phyloP scores from a whole-genome alignment of 2,113 vertebrate species.

The Ophiodon elongatus region DNA sequence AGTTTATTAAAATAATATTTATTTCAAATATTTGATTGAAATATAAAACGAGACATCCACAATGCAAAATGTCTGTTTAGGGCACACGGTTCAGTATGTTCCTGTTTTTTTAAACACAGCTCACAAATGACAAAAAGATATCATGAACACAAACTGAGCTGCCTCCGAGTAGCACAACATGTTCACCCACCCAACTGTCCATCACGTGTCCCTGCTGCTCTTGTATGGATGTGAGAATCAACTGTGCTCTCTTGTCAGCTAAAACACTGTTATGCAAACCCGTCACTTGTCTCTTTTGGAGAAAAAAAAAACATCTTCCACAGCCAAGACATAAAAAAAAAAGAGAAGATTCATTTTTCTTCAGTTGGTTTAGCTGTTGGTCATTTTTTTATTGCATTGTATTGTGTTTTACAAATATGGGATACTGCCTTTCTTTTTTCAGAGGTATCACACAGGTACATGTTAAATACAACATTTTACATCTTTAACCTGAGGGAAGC shows the following conservation, averaged over 20 bases:
- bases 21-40: background rate
- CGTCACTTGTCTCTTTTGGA: constrained; percentile 6
- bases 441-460: background rate
- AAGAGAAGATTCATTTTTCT: background rate
- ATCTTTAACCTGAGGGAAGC: background rate
- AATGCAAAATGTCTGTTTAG: background rate
- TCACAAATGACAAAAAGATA: constrained; percentile 1
- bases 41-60: background rate
- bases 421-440: background rate
- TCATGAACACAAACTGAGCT: constrained; percentile 16
- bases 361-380: background rate
- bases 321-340: background rate
- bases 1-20: background rate
- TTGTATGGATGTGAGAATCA: constrained; percentile 24
- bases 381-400: background rate
- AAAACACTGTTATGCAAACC: constrained; percentile 48
- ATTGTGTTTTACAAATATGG: background rate
- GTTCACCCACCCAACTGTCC: constrained; percentile 52
- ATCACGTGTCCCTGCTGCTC: constrained; percentile 45
- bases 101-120: background rate
- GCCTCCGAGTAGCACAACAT: constrained; percentile 27
- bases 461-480: background rate
- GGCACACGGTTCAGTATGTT: background rate
- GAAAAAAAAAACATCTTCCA: background rate
- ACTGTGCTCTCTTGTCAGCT: constrained; percentile 15